Evolutionary conservation across 2,113 vertebrate species (phyloP).

Genomic region (Riparia riparia): DNA sequence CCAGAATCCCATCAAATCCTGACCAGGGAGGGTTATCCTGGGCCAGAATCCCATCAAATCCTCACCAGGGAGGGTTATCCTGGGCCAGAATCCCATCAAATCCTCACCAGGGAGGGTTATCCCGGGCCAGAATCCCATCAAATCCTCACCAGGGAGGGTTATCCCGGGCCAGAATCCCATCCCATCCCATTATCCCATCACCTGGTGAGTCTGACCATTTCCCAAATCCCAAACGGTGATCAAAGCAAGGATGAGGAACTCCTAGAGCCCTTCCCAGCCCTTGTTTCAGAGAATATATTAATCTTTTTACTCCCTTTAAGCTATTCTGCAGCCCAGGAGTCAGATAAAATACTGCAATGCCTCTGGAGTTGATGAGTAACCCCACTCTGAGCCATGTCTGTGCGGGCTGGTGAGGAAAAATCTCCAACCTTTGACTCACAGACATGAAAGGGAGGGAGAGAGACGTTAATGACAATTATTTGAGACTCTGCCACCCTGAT

Average conservation of each 20-base stretch:
- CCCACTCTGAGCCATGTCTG: background rate
- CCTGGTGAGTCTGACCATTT: background rate
- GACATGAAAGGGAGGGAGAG: conserved; percentile 27
- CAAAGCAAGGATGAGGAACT: conserved; percentile 28
- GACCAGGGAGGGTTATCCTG: no score
- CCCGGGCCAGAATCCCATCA: no score
- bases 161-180: background rate
- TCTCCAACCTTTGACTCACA: conserved; percentile 34
- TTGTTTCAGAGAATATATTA: background rate
- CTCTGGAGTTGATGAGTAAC: conserved; percentile 25
- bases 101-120: background rate
- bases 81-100: background rate
- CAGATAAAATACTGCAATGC: background rate
- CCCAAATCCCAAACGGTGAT: background rate
- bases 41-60: no score
- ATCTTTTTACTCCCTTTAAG: background rate
- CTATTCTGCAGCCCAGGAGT: conserved; percentile 21
- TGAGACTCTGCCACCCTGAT: conserved; percentile 37
- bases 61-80: no score
- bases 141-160: no score
- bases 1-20: no score
- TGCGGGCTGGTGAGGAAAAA: background rate
- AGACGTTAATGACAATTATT: background rate
- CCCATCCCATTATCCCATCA: no score
- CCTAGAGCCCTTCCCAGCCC: background rate